Percentiles rank a stretch among this genome's conserved stretches.
phyloP scores from a whole-genome alignment of 35 echinoderm and acorn worm species.

The Acanthaster planci region DNA sequence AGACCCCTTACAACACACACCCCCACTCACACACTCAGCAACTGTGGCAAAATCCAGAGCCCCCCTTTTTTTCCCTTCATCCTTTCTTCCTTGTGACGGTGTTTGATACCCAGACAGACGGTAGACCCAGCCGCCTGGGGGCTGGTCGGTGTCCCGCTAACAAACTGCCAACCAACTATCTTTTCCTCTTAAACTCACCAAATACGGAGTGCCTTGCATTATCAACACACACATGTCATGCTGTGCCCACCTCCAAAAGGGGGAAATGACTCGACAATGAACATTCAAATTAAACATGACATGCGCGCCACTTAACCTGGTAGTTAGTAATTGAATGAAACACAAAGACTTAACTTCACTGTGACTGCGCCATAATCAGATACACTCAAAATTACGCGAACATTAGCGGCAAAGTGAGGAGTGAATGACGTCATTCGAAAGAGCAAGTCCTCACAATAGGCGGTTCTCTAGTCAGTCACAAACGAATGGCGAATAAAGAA shows the following conservation, averaged over 20 bases:
- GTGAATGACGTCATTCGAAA: no score
- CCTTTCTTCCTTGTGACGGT: no score
- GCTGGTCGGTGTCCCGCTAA: conserved; percentile 17
- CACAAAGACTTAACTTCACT: background rate
- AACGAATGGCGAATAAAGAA: no score
- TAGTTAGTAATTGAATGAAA: background rate
- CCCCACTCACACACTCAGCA: conserved; percentile 5
- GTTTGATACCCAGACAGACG: conserved; percentile 6
- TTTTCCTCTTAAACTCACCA: background rate
- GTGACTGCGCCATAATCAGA: background rate
- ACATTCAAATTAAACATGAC: conserved; percentile 25
- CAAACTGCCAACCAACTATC: conserved; percentile 28
- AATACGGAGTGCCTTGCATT: background rate
- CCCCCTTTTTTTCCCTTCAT: background rate
- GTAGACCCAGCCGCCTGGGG: background rate
- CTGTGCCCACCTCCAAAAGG: background rate
- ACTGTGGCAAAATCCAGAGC: conserved; percentile 15
- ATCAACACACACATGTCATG: background rate
- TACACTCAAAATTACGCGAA: background rate
- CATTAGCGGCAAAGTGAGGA: background rate
- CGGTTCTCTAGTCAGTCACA: no score
- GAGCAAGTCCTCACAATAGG: no score
- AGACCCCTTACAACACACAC: no score
- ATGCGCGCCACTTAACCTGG: conserved; percentile 8
- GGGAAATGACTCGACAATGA: background rate